These are phyloP conservation scores for Hemichromis elongatus DNA, from an alignment of 2,113 vertebrate species.

Conservation along the genomic window DNA sequence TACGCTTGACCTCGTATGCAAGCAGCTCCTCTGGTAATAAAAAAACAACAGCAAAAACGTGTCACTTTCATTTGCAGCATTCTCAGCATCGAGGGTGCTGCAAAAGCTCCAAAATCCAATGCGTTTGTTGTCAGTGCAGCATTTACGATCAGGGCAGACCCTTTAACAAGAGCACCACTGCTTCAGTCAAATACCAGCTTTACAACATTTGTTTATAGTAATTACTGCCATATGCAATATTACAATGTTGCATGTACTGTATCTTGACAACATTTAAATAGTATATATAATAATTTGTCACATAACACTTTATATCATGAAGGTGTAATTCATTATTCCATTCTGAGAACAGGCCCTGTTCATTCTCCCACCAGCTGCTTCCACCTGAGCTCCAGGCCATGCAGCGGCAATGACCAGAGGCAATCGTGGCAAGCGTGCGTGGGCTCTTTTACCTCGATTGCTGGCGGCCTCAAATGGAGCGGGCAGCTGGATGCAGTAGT, in stretches of 20 bases:
- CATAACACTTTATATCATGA: background rate
- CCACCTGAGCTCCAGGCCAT: background rate
- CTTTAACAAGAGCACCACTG: background rate
- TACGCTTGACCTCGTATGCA: slow-evolving; percentile 83
- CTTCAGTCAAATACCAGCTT: background rate
- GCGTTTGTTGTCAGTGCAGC: background rate
- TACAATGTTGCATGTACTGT: background rate
- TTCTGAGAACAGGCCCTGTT: background rate
- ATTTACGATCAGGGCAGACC: background rate
- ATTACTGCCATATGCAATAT: background rate
- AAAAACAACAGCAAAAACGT: background rate
- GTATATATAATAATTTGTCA: background rate
- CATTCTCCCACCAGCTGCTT: background rate
- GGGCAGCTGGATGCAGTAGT: slow-evolving; percentile 94
- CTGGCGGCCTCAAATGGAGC: slow-evolving; percentile 86
- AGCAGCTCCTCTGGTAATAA: slow-evolving; percentile 87
- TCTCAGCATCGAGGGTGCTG: background rate
- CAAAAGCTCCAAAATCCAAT: background rate
- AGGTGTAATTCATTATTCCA: background rate
- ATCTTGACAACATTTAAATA: background rate
- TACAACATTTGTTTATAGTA: background rate
- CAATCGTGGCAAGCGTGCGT: background rate
- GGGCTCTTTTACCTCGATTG: slow-evolving; percentile 82
- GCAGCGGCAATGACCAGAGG: background rate
- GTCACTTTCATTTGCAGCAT: background rate